A percentile compares a stretch with the other conserved stretches of the same genome.
Conservation (phyloP, 53 echinoderm and acorn worm species). For the Henricia sp. region DNA sequence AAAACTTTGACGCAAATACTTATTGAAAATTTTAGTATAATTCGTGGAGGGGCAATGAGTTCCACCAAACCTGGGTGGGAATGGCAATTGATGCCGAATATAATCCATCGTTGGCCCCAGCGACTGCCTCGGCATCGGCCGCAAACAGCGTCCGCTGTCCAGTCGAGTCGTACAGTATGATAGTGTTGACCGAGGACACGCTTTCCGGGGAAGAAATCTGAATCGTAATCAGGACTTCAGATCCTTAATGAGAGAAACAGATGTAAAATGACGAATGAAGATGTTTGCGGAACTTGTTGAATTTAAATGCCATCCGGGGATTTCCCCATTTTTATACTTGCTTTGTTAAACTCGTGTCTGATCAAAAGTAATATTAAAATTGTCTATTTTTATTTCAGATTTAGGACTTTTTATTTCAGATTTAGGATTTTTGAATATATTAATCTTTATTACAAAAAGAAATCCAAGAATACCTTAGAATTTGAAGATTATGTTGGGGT, state of each 20-base stretch:
- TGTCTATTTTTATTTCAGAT: no score
- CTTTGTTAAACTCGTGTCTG: no score
- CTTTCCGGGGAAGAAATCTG: constrained; percentile 12
- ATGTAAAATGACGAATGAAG: neutral
- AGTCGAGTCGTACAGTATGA: neutral
- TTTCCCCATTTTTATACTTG: no score
- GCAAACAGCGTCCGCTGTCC: neutral
- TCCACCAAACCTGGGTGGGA: neutral
- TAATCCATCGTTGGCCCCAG: constrained; percentile 4
- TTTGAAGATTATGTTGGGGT: no score
- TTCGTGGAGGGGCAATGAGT: neutral
- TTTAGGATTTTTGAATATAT: no score
- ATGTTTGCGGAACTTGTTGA: no score
- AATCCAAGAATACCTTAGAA: no score
- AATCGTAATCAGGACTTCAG: neutral
- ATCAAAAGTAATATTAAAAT: no score
- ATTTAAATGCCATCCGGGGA: no score
- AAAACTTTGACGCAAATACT: neutral
- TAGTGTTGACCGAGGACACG: constrained; percentile 16
- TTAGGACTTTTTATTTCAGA: no score
- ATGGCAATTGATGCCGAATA: neutral
- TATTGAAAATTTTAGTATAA: neutral
- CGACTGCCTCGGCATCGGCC: neutral
- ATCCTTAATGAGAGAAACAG: constrained; percentile 3
- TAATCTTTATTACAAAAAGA: no score